phyloP scores from a whole-genome alignment of 2,113 vertebrate genomes.

The Hippoglossus stenolepis region DNA sequence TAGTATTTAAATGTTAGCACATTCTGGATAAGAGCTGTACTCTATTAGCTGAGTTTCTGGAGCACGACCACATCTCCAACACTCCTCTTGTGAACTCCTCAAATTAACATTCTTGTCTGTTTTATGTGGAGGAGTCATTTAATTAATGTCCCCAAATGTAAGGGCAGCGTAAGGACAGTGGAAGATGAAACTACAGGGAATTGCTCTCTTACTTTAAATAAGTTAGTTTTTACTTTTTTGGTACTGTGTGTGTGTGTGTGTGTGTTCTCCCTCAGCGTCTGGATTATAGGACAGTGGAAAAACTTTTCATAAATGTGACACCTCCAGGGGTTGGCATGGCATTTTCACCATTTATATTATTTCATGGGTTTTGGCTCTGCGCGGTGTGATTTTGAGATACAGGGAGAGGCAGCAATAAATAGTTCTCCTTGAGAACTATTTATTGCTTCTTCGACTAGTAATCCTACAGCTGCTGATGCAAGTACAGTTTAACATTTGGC shows the following conservation, averaged over 20 bases:
- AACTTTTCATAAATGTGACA: conserved; percentile 44
- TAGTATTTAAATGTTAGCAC: neutral
- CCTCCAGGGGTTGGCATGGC: conserved; percentile 19
- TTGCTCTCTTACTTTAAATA: conserved; percentile 57
- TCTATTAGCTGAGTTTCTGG: neutral
- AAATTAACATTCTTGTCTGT: neutral
- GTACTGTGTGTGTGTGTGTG: conserved; percentile 2
- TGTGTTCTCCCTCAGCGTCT: conserved; percentile 1
- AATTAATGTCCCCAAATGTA: conserved; percentile 4
- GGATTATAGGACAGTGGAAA: conserved; percentile 46
- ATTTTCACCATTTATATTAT: conserved; percentile 43
- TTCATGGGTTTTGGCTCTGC: conserved; percentile 23
- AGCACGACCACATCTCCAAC: neutral
- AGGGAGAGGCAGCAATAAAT: conserved; percentile 9
- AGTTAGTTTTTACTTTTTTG: conserved; percentile 40
- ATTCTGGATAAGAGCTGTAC: neutral
- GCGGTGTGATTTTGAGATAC: conserved; percentile 20
- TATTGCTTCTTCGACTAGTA: neutral
- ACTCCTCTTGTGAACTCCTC: neutral
- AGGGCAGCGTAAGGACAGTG: conserved; percentile 28
- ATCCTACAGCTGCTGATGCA: neutral
- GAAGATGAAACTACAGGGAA: conserved; percentile 48
- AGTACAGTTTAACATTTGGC: no score
- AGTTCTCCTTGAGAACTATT: neutral
- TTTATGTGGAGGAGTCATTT: conserved; percentile 3